Evolutionary conservation across 2,888 invertebrate genomes (phyloP).

Genomic region (Limulus polyphemus): DNA sequence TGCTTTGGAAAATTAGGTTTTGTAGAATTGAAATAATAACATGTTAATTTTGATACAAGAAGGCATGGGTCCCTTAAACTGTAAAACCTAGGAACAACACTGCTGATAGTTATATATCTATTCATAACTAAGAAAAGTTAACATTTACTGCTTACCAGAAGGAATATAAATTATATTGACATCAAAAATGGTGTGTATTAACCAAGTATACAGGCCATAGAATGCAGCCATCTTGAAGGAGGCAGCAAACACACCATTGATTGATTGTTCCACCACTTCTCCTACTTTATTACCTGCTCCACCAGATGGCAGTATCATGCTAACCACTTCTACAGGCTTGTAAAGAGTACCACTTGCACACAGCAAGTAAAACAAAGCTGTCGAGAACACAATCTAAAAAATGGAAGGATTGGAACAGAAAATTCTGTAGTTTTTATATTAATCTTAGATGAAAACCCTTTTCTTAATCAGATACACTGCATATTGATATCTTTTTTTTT

Average conservation of each 20-base stretch:
- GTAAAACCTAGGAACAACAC: too few species aligned
- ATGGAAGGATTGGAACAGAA: constrained; percentile 4
- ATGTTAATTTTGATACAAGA: too few species aligned
- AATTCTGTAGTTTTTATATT: too few species aligned
- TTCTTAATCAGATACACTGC: too few species aligned
- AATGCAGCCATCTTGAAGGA: constrained; percentile 94
- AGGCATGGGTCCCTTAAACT: too few species aligned
- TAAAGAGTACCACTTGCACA: constrained; percentile 73
- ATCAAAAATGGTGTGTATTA: constrained; percentile 87
- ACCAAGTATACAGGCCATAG: constrained; percentile 97
- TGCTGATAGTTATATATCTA: too few species aligned
- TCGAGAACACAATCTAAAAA: constrained; percentile 86
- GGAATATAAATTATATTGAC: constrained; percentile 89
- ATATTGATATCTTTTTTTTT: too few species aligned
- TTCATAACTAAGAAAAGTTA: too few species aligned
- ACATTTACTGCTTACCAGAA: constrained; percentile 48
- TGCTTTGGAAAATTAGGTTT: too few species aligned
- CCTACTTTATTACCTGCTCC: constrained; percentile 47
- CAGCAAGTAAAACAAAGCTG: constrained; percentile 87
- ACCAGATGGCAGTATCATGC: constrained; percentile 63
- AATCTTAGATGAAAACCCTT: too few species aligned
- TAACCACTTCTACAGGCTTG: constrained; percentile 81
- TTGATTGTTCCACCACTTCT: constrained; percentile 68
- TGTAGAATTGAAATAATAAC: too few species aligned
- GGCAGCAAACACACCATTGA: constrained; percentile 88